Percentiles rank a stretch among this genome's conserved stretches.
phyloP scores from a whole-genome alignment of 37 sponge, comb jelly and placozoan species.

The Oopsacas minuta region DNA sequence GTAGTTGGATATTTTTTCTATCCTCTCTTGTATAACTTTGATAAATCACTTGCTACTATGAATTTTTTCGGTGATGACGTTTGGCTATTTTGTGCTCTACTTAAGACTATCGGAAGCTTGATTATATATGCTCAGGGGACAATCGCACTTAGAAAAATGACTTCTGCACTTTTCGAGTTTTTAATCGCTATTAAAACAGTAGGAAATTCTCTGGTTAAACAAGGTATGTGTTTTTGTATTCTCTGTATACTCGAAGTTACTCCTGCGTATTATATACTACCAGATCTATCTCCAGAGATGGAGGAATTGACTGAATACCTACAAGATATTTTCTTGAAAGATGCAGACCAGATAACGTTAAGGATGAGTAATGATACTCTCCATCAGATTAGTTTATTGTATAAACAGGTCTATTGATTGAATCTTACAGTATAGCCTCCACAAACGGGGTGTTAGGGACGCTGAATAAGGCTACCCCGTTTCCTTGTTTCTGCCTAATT shows the following conservation, averaged over 20 bases:
- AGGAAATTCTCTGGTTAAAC: background rate
- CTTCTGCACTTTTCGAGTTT: background rate
- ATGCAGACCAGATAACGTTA: background rate
- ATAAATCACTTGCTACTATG: background rate
- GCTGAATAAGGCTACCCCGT: no score
- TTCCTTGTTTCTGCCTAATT: no score
- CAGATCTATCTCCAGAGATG: background rate
- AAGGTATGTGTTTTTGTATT: slow-evolving; percentile 5
- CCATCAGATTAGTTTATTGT: background rate
- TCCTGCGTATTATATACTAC: background rate
- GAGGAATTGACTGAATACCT: background rate
- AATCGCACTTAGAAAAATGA: background rate
- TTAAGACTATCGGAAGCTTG: background rate
- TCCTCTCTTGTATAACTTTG: background rate
- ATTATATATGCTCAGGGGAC: background rate
- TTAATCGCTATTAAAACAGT: background rate
- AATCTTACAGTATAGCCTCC: background rate
- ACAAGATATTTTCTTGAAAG: background rate
- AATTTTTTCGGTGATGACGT: background rate
- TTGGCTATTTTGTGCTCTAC: background rate
- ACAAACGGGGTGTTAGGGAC: no score
- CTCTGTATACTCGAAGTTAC: background rate
- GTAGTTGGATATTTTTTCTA: background rate
- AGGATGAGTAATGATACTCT: background rate
- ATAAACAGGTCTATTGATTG: background rate